Evolutionary conservation across 2,888 invertebrate species (phyloP), one percentile per base, ranked within the genome.

Genomic region (Caradrina clavipalpis): DNA sequence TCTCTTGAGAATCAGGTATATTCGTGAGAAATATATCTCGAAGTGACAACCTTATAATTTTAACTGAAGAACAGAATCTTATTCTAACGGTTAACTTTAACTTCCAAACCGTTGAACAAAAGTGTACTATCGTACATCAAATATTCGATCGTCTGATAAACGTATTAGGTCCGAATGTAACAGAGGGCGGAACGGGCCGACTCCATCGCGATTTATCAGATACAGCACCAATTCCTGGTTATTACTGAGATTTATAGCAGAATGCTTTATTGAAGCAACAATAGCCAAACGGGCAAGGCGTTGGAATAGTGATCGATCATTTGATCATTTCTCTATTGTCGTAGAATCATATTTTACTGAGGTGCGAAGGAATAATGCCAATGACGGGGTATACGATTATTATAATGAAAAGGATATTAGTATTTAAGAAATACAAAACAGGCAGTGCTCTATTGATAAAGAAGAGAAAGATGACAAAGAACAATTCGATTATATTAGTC

Each of bases 171-270:
- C 39, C 53, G 50, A 73, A 69, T 66, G 50, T 59, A 42, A 60
- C 31, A 45, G 57, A 69, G 50, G 53, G 56, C 65, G 53, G 22
- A n/a, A 53, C 45, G 56, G 65, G 59, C 73, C 62, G 65, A 66
- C 11, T 53, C 58, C 51, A 72, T 77, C 47, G 60, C 39, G 22
- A 73, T 69, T 61, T 78, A 77, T 66, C 59, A 55, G 73, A 78
- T 56, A 50, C 62, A 63, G 55, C 21, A 73, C 53, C 65, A 60
- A 78, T 73, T 58, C 65, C 59, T 55, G 60, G 17, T 62, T 62
- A 69, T 69, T 69, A 66, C 53, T 56, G 49, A 60, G 69, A 77
- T 77, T 78, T 73, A 77, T 73, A 13, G 55, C 35, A 59, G 56
- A 62, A 60, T 54, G 17, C 8, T 31, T 19, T 22, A 69, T 53